Base-by-base conservation (phyloP, 2,888 invertebrate genomes). In the Chloromyia formosa region DNA sequence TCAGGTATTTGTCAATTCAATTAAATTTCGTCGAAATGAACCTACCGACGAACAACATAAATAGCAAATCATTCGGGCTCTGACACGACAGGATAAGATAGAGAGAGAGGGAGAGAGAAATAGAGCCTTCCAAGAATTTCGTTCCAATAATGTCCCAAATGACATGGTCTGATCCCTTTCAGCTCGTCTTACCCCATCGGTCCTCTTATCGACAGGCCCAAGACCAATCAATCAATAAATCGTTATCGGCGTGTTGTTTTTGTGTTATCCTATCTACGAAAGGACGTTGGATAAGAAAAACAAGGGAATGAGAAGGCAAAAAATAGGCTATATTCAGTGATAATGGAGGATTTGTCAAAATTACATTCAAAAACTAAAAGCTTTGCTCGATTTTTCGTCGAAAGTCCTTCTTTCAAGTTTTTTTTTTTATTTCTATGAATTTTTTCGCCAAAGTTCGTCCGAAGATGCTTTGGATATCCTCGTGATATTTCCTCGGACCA, bases 211-310 rank as follows among this genome's bases (percentile, higher is more conserved):
- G n/a, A n/a, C 42, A 53, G 40, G 40, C 40, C 49, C 10, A 45
- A 66, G 49, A 49, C 45, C 66, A 66, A 66, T 66, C 66, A 66
- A 66, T 66, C 66, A 66, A 66, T 49, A 49, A 66, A 49, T 66
- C 45, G 45, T 49, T 66, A 42, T 45, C 4, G 12, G 49, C 10
- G 9, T 22, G 66, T 20, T 45, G 23, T 22, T 66, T 49, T n/a
- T 49, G 5, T 35, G 23, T 27, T 61, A 12, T 42, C 45, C 62
- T n/a, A 3, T 3, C 49, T n/a, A 49, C 12, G 35, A 62, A 14
- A 3, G 40, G 16, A 62, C 5, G 62, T n/a, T 62, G 16, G 35
- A 1, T 16, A n/a, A 16, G 23, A 40, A 14, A 16, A 62, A 14
- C n/a, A n/a, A 23, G 16, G 40, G 40, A 62, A 40, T 62, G 16